Percentiles rank a stretch among this genome's conserved stretches.
phyloP scores from a whole-genome alignment of 2,888 invertebrate species.

The Dioctria linearis region DNA sequence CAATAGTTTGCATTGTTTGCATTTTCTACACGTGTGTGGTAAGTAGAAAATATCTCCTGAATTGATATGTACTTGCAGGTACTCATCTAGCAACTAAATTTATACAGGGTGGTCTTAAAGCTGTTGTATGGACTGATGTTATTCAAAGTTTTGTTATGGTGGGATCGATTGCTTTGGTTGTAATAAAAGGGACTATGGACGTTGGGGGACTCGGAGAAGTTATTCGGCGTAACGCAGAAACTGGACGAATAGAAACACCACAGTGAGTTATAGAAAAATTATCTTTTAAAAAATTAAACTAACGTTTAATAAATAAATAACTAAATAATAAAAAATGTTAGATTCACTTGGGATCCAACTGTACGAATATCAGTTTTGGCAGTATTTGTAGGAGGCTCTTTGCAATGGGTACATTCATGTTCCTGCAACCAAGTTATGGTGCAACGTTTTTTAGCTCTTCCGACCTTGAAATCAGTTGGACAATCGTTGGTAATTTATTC shows the following conservation, averaged over 20 bases:
- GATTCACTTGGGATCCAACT: constrained; percentile 84
- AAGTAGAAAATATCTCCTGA: constrained; percentile 67
- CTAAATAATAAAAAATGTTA: constrained; percentile 66
- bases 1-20: constrained; percentile 82
- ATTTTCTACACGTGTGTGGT: constrained; percentile 94
- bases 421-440: constrained; percentile 89
- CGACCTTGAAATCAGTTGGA: constrained; percentile 79
- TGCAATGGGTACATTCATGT: constrained; percentile 84
- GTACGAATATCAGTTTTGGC: constrained; percentile 85
- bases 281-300: too few relatives aligned
- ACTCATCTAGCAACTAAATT: background rate
- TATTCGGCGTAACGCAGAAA: constrained; percentile 77
- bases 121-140: constrained; percentile 88
- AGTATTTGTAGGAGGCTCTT: constrained; percentile 80
- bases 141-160: constrained; percentile 85
- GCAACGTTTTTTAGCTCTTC: constrained; percentile 85
- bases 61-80: background rate
- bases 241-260: constrained; percentile 80
- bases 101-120: constrained; percentile 81
- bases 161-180: constrained; percentile 80
- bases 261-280: constrained; percentile 72
- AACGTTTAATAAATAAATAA: too few relatives aligned
- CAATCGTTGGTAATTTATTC: constrained; percentile 79
- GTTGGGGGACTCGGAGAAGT: constrained; percentile 80
- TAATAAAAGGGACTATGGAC: constrained; percentile 82